Evolutionary conservation across 1,140 invertebrate species (phyloP).

Genomic region (Planococcus citri): DNA sequence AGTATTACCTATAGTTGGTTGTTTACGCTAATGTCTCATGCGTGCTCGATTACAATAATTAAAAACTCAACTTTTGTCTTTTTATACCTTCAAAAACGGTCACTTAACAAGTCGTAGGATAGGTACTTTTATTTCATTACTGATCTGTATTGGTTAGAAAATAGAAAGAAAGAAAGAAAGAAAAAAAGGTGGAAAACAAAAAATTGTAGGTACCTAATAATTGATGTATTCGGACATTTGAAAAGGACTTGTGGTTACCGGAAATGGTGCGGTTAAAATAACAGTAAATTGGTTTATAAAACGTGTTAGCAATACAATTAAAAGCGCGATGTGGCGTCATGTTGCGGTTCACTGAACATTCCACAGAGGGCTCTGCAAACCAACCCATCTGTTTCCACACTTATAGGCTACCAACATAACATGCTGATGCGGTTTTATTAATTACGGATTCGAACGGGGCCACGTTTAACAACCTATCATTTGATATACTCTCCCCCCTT

Average conservation of each 20-base stretch:
- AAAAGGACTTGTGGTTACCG: conserved; percentile 15
- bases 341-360: conserved; percentile 19
- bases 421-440: conserved; percentile 19
- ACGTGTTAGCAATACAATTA: conserved; percentile 18
- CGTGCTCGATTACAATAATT: background rate
- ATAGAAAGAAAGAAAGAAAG: no score
- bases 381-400: conserved; percentile 3
- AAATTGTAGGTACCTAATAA: no score
- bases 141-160: no score
- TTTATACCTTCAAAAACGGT: background rate
- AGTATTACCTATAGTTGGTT: no score
- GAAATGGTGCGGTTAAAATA: conserved; percentile 18
- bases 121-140: no score
- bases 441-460: conserved; percentile 14
- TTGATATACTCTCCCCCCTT: conserved; percentile 4
- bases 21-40: background rate
- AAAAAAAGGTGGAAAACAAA: no score
- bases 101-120: background rate
- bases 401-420: conserved; percentile 19
- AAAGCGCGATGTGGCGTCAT: conserved; percentile 18
- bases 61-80: background rate
- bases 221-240: conserved; percentile 11
- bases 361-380: conserved; percentile 11
- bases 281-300: conserved; percentile 20
- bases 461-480: conserved; percentile 14